A percentile compares a stretch with the other conserved stretches of the same genome.
phyloP scores from a whole-genome alignment of 2,113 vertebrate genomes.

The Vireo altiloquus region DNA sequence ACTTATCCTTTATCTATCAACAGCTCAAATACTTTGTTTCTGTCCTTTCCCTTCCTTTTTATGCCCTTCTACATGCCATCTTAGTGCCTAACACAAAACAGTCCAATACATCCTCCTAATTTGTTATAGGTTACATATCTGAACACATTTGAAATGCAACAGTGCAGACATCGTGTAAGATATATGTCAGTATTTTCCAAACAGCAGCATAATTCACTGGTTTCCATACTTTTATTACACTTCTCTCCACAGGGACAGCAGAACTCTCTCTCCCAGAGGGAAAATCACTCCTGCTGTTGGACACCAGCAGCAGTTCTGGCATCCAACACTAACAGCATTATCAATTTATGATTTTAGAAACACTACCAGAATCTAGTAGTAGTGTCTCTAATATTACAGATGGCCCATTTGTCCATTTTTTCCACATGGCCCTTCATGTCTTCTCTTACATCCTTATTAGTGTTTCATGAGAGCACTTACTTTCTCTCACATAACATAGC shows the following conservation, averaged over 20 bases:
- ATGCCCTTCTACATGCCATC: background rate
- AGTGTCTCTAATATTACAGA: conserved; percentile 24
- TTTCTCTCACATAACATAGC: background rate
- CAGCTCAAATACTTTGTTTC: background rate
- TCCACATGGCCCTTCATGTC: background rate
- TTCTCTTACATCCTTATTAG: conserved; percentile 14
- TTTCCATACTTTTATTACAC: conserved; percentile 50
- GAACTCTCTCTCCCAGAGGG: conserved; percentile 47
- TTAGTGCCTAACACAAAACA: background rate
- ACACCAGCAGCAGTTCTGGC: conserved; percentile 32
- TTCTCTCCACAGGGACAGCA: conserved; percentile 34
- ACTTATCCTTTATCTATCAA: background rate
- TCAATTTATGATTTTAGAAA: conserved; percentile 50
- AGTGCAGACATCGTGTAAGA: background rate
- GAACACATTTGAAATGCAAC: background rate
- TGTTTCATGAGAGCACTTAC: background rate
- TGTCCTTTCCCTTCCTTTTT: background rate
- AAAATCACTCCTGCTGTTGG: conserved; percentile 47
- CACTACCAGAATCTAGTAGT: conserved; percentile 27
- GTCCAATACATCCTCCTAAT: background rate
- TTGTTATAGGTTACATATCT: background rate
- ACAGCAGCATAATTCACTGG: conserved; percentile 31
- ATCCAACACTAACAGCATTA: conserved; percentile 54
- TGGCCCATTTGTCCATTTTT: background rate
- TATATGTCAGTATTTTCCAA: conserved; percentile 27